These are phyloP conservation scores for Cynopterus brachyotis DNA, from an alignment of 2,113 vertebrate genomes.

Conservation along the genomic window DNA sequence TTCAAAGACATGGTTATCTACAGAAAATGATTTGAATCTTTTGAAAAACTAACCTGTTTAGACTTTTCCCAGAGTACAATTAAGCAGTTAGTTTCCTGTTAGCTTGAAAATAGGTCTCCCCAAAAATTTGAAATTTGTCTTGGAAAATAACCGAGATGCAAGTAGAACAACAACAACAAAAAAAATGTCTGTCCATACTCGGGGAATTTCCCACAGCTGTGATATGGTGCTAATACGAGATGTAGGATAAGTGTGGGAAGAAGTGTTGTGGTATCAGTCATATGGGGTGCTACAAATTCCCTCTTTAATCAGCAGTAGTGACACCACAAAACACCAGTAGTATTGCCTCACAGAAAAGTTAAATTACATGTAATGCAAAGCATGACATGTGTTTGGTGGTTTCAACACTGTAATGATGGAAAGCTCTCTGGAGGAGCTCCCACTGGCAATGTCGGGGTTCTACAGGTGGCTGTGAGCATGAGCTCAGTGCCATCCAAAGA, in stretches of 20 bases:
- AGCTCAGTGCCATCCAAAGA: not conserved
- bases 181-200: not conserved
- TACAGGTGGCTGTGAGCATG: not conserved
- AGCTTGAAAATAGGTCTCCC: not conserved
- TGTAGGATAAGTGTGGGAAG: not conserved
- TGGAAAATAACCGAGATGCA: not conserved
- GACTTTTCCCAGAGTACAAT: not conserved
- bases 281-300: not conserved
- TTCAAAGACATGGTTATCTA: not conserved
- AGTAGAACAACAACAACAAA: not conserved
- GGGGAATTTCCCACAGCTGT: not conserved
- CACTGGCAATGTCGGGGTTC: not conserved
- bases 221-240: rapidly evolving
- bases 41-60: not conserved
- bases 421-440: not conserved
- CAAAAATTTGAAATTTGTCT: not conserved
- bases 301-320: not conserved
- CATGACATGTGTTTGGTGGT: not conserved
- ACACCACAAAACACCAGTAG: not conserved
- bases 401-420: not conserved
- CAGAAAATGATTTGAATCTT: not conserved
- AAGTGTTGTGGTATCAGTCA: not conserved
- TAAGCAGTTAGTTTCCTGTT: not conserved
- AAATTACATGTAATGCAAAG: not conserved
- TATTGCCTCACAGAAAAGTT: not conserved